Evolutionary conservation across 2,797 vertebrate genomes (phyloP), one percentile per base, ranked within the genome.

Genomic region (Urosaurus nigricauda): DNA sequence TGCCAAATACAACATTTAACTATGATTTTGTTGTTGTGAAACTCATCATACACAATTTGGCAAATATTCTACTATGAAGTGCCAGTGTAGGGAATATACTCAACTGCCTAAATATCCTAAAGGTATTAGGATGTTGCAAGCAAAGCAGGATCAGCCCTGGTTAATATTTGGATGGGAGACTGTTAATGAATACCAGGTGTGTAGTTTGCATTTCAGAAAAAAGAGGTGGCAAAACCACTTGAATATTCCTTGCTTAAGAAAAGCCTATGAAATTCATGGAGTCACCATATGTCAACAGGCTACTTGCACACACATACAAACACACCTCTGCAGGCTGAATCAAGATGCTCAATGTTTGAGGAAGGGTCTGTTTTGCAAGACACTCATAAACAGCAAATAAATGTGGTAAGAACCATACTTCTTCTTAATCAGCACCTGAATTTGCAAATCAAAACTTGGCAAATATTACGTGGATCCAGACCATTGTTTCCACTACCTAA

Each of bases 401-500:
- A 84, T 37, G 74, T 68, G 86, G 87, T 89, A 73, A 88, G 92
- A 92, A 63, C 60, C 0, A 74, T 79, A 29, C 86, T 79, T 0
- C 74, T 60, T 51, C 7, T 51, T 51, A 51, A 1, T 2, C 26
- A 79, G 17, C 6, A 85, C 90, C 79, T 2, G 82, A 89, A 90
- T 91, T 74, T 89, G 92, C 93, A 91, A 93, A 92, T 81, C 89
- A 75, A 90, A 90, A 86, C 37, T 0, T 12, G 92, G 94, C 90
- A 51, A 51, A 89, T 87, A 92, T 88, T 43, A 0, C 8, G 51
- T 29, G 75, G 88, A 90, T 90, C 90, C 19, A 79, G 92, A 4
- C 51, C 87, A 91, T 94, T 92, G 93, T 87, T 93, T 89, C 92
- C 86, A 68, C 26, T 9, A 86, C 90, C 87, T 87, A 92, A 81